Base-by-base conservation (phyloP, 1,140 invertebrate species). In the Pseudomyrmex cubaensis region DNA sequence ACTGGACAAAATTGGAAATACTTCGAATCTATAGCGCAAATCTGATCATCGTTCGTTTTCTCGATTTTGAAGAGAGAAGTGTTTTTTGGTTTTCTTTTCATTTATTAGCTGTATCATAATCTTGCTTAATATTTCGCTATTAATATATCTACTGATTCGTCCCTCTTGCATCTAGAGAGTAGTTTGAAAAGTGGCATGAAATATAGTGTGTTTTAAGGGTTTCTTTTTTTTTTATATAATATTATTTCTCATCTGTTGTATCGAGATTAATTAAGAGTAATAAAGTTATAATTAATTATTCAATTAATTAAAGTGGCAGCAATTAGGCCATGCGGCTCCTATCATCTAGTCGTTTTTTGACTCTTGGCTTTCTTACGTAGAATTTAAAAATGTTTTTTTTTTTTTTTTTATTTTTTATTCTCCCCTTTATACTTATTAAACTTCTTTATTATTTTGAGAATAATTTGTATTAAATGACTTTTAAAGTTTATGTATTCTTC, bases 321-420 rank as follows among this genome's bases (percentile, higher is more conserved):
- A 93, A 87, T 94, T 94, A 94, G 93, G 94, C 94, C 93, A 94
- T 94, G 92, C 93, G 92, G 92, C 93, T 93, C 89, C 93, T 94
- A 94, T 93, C 85, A 90, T 90, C 91, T 93, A 93, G 86, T 93
- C 92, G 77, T 93, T 90, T 93, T 91, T 91, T 91, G 90, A 93
- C 91, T 91, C 90, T 93, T 91, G 91, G 92, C 92, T 93, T 91
- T 93, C 20, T 20, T 20, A 93, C 84, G 86, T 93, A 93, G 89
- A 92, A 88, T 94, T 91, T 91, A 93, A 93, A 93, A 93, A 90
- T 85, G 20, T 20, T 22, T 22, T 22, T 22, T 22, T 22, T 22
- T 22, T 22, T 22, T 22, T 22, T 87, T 85, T 83, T 89, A 76
- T 59, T 87, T 93, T 93, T 72, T 74, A 62, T 86, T 83, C 84